phyloP scores from a whole-genome alignment of 1,140 invertebrate species.

The Venustaconcha ellipsiformis region DNA sequence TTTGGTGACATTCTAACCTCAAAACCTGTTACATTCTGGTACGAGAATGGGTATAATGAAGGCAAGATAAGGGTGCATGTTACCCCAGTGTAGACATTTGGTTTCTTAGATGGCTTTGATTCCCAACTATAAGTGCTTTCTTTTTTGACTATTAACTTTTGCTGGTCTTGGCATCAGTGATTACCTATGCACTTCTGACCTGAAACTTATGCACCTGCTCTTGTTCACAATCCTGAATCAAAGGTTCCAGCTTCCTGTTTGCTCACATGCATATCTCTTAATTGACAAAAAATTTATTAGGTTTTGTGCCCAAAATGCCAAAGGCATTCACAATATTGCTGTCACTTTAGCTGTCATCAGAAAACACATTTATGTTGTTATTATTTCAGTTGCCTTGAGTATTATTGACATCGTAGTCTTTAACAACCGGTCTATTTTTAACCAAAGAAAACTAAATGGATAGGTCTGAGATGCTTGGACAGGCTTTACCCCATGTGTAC shows the following conservation, averaged over 20 bases:
- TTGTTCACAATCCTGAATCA: neutral
- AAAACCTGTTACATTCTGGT: too few relatives aligned
- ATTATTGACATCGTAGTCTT: neutral
- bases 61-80: too few relatives aligned
- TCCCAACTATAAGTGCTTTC: too few relatives aligned
- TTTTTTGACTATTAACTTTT: too few relatives aligned
- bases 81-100: too few relatives aligned
- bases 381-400: neutral
- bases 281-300: slow-evolving; percentile 4
- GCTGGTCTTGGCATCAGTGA: too few relatives aligned
- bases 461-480: too few relatives aligned
- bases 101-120: too few relatives aligned
- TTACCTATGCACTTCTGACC: neutral
- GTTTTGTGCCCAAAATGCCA: neutral
- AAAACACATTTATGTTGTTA: neutral
- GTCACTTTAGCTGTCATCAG: neutral
- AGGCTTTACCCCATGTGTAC: neutral
- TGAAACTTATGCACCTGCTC: neutral
- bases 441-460: neutral
- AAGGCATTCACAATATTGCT: neutral
- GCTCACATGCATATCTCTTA: neutral
- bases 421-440: neutral
- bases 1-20: too few relatives aligned
- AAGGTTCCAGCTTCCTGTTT: neutral
- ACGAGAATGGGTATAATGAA: too few relatives aligned